phyloP scores from a whole-genome alignment of 2,113 vertebrate species.

The Corythaeola cristata region DNA sequence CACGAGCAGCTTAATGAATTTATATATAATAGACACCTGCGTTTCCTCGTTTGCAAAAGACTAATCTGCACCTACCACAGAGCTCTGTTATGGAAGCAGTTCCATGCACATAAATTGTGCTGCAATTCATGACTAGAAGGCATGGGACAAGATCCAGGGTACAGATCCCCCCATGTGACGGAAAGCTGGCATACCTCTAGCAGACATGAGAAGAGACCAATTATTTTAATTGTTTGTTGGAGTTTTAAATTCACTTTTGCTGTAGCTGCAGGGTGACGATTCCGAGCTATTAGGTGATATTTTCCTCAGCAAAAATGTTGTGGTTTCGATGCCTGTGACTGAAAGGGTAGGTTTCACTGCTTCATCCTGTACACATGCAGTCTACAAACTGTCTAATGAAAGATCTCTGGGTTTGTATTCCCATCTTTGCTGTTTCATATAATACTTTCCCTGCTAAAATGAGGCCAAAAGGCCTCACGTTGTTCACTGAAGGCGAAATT shows the following conservation, averaged over 20 bases:
- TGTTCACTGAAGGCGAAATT: background rate
- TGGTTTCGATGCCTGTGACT: background rate
- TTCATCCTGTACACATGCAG: background rate
- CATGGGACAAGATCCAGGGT: constrained; percentile 18
- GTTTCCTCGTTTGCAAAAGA: background rate
- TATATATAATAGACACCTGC: background rate
- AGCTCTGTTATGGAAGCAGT: background rate
- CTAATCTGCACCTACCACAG: constrained; percentile 33
- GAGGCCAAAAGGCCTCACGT: background rate
- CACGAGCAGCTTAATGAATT: background rate
- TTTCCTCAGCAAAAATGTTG: constrained; percentile 35
- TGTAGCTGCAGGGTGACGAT: constrained; percentile 15
- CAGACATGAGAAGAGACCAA: constrained; percentile 22
- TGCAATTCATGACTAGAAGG: constrained; percentile 13
- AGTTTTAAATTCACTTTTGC: constrained; percentile 5
- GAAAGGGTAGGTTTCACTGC: background rate
- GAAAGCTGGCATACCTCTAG: constrained; percentile 27
- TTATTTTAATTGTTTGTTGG: constrained; percentile 38
- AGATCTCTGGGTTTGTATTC: background rate
- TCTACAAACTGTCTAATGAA: background rate
- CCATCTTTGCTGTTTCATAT: background rate
- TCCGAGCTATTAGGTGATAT: constrained; percentile 13
- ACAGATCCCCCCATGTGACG: background rate
- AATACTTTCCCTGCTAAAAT: background rate
- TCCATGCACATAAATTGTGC: background rate